A percentile compares a stretch with the other conserved stretches of the same genome.
phyloP scores from a whole-genome alignment of 1,140 invertebrate genomes.

The Camponotus pennsylvanicus region DNA sequence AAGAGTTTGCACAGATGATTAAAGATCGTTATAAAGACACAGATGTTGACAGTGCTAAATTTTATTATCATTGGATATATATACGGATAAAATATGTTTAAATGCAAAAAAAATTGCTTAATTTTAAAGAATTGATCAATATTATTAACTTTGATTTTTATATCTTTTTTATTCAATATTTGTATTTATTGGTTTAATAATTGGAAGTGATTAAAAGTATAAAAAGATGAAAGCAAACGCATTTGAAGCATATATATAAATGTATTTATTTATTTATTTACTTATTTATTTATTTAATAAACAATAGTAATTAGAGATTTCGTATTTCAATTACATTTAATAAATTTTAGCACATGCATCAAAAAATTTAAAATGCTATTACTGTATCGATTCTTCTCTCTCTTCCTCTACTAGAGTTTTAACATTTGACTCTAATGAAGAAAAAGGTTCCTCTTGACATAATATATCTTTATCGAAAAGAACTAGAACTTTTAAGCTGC shows the following conservation, averaged over 20 bases:
- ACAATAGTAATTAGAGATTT: background rate
- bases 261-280: too few relatives aligned
- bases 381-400: too few relatives aligned
- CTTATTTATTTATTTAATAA: background rate
- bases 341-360: too few relatives aligned
- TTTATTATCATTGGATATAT: background rate
- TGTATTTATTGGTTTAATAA: background rate
- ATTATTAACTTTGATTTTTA: background rate
- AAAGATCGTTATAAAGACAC: background rate
- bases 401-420: too few relatives aligned
- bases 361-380: too few relatives aligned
- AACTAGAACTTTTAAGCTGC: too few relatives aligned
- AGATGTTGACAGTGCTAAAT: background rate
- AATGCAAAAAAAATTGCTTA: background rate
- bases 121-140: background rate
- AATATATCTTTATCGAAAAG: too few relatives aligned
- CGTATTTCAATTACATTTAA: too few relatives aligned
- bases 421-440: too few relatives aligned
- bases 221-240: background rate
- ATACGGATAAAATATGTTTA: background rate
- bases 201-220: background rate
- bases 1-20: conserved; percentile 25
- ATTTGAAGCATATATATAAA: too few relatives aligned
- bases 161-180: background rate
- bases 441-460: too few relatives aligned